Percentiles rank a stretch among this genome's conserved stretches.
These are phyloP conservation scores for Prosopocoilus inquinatus DNA, from an alignment of 2,888 invertebrate genomes.

Conservation along the genomic window DNA sequence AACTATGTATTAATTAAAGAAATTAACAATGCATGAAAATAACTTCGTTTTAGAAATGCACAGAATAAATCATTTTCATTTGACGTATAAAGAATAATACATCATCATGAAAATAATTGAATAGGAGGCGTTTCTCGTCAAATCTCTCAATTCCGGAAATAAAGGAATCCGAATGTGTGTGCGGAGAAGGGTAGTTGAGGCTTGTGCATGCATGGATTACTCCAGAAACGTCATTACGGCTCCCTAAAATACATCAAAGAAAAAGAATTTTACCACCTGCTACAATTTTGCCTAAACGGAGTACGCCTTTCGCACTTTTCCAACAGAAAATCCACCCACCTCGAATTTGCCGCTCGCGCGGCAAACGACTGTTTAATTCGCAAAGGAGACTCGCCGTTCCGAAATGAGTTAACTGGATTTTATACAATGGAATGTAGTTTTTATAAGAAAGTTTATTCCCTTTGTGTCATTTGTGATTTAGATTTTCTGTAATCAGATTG, in stretches of 20 bases:
- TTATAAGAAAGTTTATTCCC: constrained; percentile 40
- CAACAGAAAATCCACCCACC: not conserved
- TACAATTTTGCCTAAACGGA: constrained; percentile 26
- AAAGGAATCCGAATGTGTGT: not conserved
- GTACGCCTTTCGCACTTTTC: constrained; percentile 18
- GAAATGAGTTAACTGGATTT: constrained; percentile 47
- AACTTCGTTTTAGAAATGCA: too few species aligned
- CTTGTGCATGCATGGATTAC: constrained; percentile 49
- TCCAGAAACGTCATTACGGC: constrained; percentile 47
- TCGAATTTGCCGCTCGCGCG: constrained; percentile 24
- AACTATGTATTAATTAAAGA: too few species aligned
- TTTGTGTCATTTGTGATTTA: constrained; percentile 44
- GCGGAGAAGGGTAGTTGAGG: constrained; percentile 15
- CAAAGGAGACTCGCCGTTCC: constrained; percentile 39
- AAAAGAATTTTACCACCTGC: constrained; percentile 33
- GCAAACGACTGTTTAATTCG: constrained; percentile 38
- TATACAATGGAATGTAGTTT: constrained; percentile 43
- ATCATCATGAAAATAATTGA: too few species aligned
- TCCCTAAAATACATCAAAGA: constrained; percentile 48
- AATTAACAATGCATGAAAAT: too few species aligned
- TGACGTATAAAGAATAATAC: too few species aligned
- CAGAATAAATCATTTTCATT: too few species aligned
- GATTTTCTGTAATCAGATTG: constrained; percentile 38
- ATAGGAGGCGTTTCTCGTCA: constrained; percentile 5
- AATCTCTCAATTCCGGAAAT: constrained; percentile 3